Conservation (phyloP, 2,888 invertebrate genomes). For the Blastobasis adustella region DNA sequence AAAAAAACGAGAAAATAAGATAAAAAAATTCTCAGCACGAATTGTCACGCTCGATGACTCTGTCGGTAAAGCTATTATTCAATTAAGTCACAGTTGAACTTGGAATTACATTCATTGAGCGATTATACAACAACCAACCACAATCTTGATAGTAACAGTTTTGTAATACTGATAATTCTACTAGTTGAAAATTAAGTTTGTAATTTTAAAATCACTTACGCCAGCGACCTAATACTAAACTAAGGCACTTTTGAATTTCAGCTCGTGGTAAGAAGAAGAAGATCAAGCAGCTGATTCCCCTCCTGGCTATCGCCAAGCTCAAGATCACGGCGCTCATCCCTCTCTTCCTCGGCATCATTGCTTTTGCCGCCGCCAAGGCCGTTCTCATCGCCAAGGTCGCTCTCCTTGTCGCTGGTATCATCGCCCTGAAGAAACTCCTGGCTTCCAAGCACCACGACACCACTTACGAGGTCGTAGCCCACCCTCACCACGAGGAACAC, state of each 20-base stretch:
- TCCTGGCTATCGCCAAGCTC: constrained; percentile 84
- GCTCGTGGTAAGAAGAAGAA: constrained; percentile 88
- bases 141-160: no score
- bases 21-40: no score
- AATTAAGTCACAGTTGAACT: no score
- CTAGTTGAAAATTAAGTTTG: not conserved
- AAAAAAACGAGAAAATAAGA: no score
- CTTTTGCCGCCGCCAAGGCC: constrained; percentile 89
- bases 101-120: no score
- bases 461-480: constrained; percentile 85
- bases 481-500: constrained; percentile 77
- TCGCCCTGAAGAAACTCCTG: constrained; percentile 80
- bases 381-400: constrained; percentile 88
- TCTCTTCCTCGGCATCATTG: constrained; percentile 82
- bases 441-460: constrained; percentile 80
- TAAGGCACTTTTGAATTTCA: constrained; percentile 32
- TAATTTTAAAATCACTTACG: not conserved
- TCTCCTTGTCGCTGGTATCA: constrained; percentile 83
- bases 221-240: not conserved
- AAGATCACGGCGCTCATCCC: constrained; percentile 86
- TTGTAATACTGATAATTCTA: no score
- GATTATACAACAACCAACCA: no score
- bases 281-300: constrained; percentile 83
- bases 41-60: no score
- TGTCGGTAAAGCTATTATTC: no score